Conservation (phyloP, 2,113 vertebrate species). For the Barbus barbus region DNA sequence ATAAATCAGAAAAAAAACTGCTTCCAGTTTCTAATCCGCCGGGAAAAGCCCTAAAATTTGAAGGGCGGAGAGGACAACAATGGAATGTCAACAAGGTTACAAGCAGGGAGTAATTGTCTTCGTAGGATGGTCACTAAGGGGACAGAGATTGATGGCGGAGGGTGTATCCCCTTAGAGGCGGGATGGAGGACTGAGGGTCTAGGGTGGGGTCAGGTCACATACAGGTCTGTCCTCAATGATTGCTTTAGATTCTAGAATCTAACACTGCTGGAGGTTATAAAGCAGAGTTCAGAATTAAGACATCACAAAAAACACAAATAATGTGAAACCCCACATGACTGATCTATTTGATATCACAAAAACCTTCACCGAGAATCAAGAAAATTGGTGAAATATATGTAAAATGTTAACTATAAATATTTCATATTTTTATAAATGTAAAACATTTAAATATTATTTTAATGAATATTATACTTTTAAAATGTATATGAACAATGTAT, state of each 20-base stretch:
- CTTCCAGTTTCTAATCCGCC: slow-evolving; percentile 46
- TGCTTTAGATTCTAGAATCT: background rate
- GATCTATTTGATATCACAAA: background rate
- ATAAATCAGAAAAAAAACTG: background rate
- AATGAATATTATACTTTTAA: too few relatives aligned
- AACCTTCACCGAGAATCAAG: background rate
- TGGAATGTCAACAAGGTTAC: slow-evolving; percentile 66
- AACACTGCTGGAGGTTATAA: slow-evolving; percentile 28
- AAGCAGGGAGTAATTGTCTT: slow-evolving; percentile 66
- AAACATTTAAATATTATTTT: too few relatives aligned
- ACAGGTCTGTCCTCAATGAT: slow-evolving; percentile 22
- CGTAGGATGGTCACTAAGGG: slow-evolving; percentile 67
- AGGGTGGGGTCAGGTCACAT: slow-evolving; percentile 53
- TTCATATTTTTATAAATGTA: too few relatives aligned
- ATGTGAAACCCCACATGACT: background rate
- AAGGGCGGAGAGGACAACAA: slow-evolving; percentile 39
- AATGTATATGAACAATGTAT: background rate
- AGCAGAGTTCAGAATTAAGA: slow-evolving; percentile 4
- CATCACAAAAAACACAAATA: background rate
- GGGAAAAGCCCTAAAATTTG: slow-evolving; percentile 35
- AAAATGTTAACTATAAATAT: too few relatives aligned
- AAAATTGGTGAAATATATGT: background rate
- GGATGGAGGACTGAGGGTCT: slow-evolving; percentile 10
- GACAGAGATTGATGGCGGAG: slow-evolving; percentile 53
- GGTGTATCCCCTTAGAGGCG: background rate